Percentiles rank a stretch among this genome's conserved stretches.
These are phyloP conservation scores for Nesogale talazaci DNA, from an alignment of 2,113 vertebrate species.

Conservation along the genomic window DNA sequence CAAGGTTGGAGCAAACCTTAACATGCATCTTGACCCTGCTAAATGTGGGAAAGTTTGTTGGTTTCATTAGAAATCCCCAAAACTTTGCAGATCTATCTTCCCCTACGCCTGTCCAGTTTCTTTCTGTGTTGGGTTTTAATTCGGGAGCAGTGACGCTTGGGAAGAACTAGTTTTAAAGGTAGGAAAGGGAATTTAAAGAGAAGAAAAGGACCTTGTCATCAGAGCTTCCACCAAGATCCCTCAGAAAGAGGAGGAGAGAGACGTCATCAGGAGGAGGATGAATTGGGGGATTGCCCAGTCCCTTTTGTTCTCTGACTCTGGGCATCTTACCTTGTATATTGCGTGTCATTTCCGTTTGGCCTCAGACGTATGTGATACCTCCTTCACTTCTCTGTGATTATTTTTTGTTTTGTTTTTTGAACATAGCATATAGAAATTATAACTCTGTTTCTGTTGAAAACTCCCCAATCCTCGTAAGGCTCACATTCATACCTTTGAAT, in stretches of 20 bases:
- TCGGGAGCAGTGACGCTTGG: background rate
- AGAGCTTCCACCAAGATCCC: background rate
- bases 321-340: background rate
- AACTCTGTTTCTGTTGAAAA: background rate
- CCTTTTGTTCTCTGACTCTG: background rate
- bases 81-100: background rate
- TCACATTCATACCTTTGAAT: slow-evolving; percentile 23
- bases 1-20: background rate
- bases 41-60: slow-evolving; percentile 9
- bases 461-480: background rate
- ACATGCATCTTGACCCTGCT: background rate
- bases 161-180: slow-evolving; percentile 39
- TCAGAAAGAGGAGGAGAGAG: slow-evolving; percentile 11
- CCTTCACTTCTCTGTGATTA: background rate
- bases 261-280: slow-evolving; percentile 8
- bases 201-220: slow-evolving; percentile 23
- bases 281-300: slow-evolving; percentile 26
- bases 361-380: background rate
- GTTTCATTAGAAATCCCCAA: background rate
- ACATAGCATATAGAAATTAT: background rate
- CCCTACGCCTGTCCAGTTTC: background rate
- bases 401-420: slow-evolving; percentile 3
- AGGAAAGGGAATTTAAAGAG: background rate
- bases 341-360: slow-evolving; percentile 44
- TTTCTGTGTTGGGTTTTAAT: slow-evolving; percentile 41